Conservation (phyloP, 2,888 invertebrate species). For the Clivina fossor region DNA sequence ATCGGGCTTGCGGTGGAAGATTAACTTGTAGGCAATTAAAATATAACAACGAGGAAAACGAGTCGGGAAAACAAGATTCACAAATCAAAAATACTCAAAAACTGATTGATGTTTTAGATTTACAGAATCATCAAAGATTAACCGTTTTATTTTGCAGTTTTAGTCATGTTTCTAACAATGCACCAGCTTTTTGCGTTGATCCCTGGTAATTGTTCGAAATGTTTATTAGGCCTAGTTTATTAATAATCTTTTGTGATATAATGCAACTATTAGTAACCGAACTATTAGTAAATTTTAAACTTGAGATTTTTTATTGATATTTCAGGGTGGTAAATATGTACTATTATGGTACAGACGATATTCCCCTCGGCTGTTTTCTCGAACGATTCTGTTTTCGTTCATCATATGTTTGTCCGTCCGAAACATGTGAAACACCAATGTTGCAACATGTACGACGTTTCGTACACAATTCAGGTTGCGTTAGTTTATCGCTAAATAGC, state of each 20-base stretch:
- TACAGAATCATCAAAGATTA: conserved; percentile 81
- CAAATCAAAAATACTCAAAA: conserved; percentile 37
- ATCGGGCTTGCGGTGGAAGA: conserved; percentile 81
- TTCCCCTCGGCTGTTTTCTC: conserved; percentile 90
- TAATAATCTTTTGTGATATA: conserved; percentile 6
- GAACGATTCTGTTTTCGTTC: conserved; percentile 89
- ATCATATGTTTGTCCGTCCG: conserved; percentile 79
- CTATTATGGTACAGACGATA: conserved; percentile 93
- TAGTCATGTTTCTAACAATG: conserved; percentile 71
- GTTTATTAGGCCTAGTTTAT: too few species aligned
- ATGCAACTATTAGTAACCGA: conserved; percentile 28
- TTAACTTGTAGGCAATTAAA: conserved; percentile 51
- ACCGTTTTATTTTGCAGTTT: conserved; percentile 89
- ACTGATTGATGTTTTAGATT: conserved; percentile 70
- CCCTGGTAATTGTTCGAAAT: conserved; percentile 75
- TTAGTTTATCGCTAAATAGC: conserved; percentile 70
- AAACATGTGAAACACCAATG: conserved; percentile 81
- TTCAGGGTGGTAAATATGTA: conserved; percentile 87
- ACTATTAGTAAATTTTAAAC: conserved; percentile 16
- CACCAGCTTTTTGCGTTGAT: conserved; percentile 86
- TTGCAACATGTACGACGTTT: conserved; percentile 85
- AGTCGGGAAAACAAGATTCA: conserved; percentile 44
- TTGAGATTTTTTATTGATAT: conserved; percentile 22
- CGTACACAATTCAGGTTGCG: conserved; percentile 86
- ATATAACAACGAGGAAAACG: conserved; percentile 43